Conservation (phyloP, 2,888 invertebrate genomes). For the Pseudococcus longispinus region DNA sequence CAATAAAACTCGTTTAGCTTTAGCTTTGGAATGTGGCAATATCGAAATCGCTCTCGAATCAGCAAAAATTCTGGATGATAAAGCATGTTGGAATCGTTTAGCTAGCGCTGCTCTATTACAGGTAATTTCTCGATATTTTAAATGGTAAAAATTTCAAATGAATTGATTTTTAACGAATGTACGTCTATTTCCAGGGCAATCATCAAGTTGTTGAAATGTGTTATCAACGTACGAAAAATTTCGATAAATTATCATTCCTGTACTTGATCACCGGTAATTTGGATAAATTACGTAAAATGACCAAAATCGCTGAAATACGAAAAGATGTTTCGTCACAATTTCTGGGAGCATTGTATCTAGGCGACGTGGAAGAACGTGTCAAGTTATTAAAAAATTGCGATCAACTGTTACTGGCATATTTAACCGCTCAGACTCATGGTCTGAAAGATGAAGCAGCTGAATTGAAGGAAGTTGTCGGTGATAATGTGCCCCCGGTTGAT, state of each 20-base stretch:
- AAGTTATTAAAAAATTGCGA: constrained; percentile 77
- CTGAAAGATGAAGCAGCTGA: constrained; percentile 79
- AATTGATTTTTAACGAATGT: background rate
- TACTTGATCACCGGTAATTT: constrained; percentile 98
- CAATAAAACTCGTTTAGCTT: constrained; percentile 92
- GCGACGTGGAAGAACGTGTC: constrained; percentile 89
- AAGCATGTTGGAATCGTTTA: constrained; percentile 92
- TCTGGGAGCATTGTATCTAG: constrained; percentile 90
- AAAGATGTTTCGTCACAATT: constrained; percentile 97
- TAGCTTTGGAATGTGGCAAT: constrained; percentile 97
- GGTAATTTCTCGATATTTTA: constrained; percentile 65
- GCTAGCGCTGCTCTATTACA: constrained; percentile 92
- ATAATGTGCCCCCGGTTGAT: constrained; percentile 75
- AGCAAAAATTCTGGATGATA: constrained; percentile 92
- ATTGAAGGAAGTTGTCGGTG: constrained; percentile 72
- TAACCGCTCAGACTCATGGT: constrained; percentile 93
- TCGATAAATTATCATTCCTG: constrained; percentile 96
- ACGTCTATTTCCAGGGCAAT: constrained; percentile 57
- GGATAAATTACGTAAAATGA: constrained; percentile 97
- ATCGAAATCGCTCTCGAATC: constrained; percentile 97
- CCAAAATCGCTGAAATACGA: constrained; percentile 97
- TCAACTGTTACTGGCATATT: constrained; percentile 84
- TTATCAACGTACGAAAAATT: constrained; percentile 98
- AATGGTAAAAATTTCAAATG: background rate
- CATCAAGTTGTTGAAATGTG: constrained; percentile 92